phyloP scores from a whole-genome alignment of 2,113 vertebrate species.

The Speoplatyrhinus poulsoni region DNA sequence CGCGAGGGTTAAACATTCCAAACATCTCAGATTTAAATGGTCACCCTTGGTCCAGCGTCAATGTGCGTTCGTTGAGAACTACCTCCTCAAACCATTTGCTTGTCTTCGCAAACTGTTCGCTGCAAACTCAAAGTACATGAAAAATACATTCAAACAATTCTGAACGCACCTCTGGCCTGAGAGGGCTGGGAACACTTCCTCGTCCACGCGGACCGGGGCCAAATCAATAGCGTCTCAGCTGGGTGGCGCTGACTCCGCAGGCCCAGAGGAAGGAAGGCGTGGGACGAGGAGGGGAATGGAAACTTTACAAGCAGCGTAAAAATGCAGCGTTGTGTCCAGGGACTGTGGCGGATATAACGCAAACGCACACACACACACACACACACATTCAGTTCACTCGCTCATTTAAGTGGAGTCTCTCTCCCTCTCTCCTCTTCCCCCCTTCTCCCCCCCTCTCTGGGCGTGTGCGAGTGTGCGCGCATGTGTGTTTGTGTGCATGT shows the following conservation, averaged over 20 bases:
- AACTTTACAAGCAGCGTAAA: constrained; percentile 67
- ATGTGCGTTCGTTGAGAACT: too few species aligned
- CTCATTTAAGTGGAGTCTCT: neutral
- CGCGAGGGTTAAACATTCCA: too few species aligned
- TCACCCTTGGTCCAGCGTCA: too few species aligned
- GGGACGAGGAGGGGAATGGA: constrained; percentile 32
- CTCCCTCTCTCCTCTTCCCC: constrained; percentile 21
- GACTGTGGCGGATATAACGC: constrained; percentile 56
- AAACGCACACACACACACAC: neutral
- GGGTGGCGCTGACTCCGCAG: constrained; percentile 71
- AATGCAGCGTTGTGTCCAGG: constrained; percentile 53
- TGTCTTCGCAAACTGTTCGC: neutral
- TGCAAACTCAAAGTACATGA: constrained; percentile 39
- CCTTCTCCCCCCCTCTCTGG: constrained; percentile 21
- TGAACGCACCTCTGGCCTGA: constrained; percentile 26
- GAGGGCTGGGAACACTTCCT: constrained; percentile 72
- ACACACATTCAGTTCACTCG: neutral
- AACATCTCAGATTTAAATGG: too few species aligned
- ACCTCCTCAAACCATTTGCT: too few species aligned
- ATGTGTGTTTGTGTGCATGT: too few species aligned
- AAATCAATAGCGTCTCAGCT: constrained; percentile 75
- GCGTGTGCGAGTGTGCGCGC: too few species aligned
- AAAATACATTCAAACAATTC: too few species aligned
- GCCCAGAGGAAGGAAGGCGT: neutral
- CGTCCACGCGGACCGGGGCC: constrained; percentile 64